phyloP scores from a whole-genome alignment of 2,797 vertebrate genomes.

The Tenualosa ilisha region DNA sequence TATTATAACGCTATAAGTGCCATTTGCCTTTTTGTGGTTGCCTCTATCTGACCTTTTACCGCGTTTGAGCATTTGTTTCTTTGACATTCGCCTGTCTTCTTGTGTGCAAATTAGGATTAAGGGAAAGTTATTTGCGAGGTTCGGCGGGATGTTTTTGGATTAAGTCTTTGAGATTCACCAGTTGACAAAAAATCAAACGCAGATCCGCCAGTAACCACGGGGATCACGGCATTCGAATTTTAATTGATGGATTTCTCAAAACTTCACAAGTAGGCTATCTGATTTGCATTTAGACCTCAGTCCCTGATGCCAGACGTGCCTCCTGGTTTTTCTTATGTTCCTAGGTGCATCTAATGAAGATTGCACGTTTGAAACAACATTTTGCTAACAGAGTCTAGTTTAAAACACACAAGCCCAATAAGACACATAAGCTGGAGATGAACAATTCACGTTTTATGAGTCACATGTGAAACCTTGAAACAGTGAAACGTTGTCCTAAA shows the following conservation, averaged over 20 bases:
- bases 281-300: background rate
- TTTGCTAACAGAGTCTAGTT: too few species aligned
- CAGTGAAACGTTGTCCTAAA: too few species aligned
- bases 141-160: constrained; percentile 74
- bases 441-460: too few species aligned
- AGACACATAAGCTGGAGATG: too few species aligned
- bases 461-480: too few species aligned
- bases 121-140: constrained; percentile 56
- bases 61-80: constrained; percentile 59
- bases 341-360: too few species aligned
- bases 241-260: background rate
- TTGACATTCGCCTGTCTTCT: constrained; percentile 63
- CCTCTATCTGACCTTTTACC: constrained; percentile 61
- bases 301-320: too few species aligned
- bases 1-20: constrained; percentile 48
- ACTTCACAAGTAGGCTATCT: background rate
- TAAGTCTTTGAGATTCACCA: constrained; percentile 53
- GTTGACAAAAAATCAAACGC: background rate
- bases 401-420: too few species aligned
- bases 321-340: too few species aligned
- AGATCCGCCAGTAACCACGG: background rate
- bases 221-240: constrained; percentile 2
- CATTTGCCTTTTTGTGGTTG: constrained; percentile 53
- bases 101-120: constrained; percentile 75
- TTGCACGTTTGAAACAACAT: too few species aligned